Evolutionary conservation across 2,888 invertebrate species (phyloP).

Genomic region (Drosophila flavopinicola): DNA sequence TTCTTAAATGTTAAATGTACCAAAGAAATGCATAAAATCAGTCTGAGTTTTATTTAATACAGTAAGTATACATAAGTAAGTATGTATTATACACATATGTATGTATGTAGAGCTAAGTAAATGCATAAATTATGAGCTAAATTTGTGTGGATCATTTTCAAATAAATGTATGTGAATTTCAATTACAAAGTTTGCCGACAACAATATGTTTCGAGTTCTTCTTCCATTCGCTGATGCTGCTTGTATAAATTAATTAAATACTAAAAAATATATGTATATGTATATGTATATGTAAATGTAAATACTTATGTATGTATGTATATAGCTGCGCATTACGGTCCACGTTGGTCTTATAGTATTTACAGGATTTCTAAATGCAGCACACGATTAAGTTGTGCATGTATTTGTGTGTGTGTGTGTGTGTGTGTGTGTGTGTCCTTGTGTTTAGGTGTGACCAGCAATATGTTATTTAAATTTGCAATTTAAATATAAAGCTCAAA

Average conservation of each 20-base stretch:
- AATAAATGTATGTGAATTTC: conserved; percentile 15
- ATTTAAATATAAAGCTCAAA: conserved; percentile 11
- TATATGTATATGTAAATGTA: conserved; percentile 20
- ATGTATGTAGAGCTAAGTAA: conserved; percentile 51
- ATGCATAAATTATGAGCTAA: conserved; percentile 45
- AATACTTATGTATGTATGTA: conserved; percentile 1
- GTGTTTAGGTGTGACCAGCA: conserved; percentile 20
- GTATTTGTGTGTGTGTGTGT: neutral
- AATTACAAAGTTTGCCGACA: conserved; percentile 15
- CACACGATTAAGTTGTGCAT: conserved; percentile 5
- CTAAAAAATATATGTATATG: conserved; percentile 38
- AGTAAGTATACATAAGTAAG: conserved; percentile 33
- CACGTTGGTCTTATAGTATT: conserved; percentile 36
- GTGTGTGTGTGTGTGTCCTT: conserved; percentile 8
- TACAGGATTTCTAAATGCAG: conserved; percentile 49
- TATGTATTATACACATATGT: conserved; percentile 35
- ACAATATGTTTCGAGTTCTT: neutral
- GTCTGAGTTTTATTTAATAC: conserved; percentile 71
- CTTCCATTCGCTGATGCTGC: neutral
- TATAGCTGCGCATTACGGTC: conserved; percentile 20
- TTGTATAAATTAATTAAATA: conserved; percentile 52
- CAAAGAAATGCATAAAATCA: conserved; percentile 74
- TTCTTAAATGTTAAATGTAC: conserved; percentile 42
- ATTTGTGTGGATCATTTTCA: neutral
- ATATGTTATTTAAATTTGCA: conserved; percentile 3